These are phyloP conservation scores for Labeo calbasu DNA, from an alignment of 2,797 vertebrate species.

Conservation along the genomic window DNA sequence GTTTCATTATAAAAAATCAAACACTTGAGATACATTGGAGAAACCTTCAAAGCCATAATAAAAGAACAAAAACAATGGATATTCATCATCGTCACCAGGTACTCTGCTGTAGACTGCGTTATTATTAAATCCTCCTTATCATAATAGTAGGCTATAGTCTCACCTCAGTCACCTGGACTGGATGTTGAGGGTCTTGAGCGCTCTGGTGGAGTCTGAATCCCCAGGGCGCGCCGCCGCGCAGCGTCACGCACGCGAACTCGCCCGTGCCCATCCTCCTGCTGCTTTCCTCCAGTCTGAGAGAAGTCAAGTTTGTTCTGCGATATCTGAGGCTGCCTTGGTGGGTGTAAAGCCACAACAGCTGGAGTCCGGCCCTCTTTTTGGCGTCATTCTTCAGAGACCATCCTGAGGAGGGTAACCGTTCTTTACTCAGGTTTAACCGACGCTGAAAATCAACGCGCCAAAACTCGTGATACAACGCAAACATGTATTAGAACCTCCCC, in stretches of 20 bases:
- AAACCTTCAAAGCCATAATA: neutral
- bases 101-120: neutral
- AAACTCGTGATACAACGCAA: neutral
- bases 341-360: slow-evolving; percentile 55
- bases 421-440: slow-evolving; percentile 4
- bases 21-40: neutral
- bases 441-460: neutral
- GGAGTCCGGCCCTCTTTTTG: slow-evolving; percentile 69
- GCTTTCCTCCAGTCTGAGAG: slow-evolving; percentile 57
- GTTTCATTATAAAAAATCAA: neutral
- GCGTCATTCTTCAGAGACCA: slow-evolving; percentile 72
- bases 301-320: slow-evolving; percentile 14
- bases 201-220: slow-evolving; percentile 90
- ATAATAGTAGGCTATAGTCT: neutral
- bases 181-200: slow-evolving; percentile 81
- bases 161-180: slow-evolving; percentile 91
- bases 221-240: slow-evolving; percentile 93
- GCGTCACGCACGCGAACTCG: slow-evolving; percentile 91
- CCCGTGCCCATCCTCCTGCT: slow-evolving; percentile 86
- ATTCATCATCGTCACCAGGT: neutral
- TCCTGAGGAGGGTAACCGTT: slow-evolving; percentile 56
- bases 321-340: slow-evolving; percentile 29
- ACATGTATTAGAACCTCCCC: neutral
- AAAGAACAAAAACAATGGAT: neutral
- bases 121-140: neutral